phyloP scores from a whole-genome alignment of 2,888 invertebrate species.

The Scaptomyza flava region DNA sequence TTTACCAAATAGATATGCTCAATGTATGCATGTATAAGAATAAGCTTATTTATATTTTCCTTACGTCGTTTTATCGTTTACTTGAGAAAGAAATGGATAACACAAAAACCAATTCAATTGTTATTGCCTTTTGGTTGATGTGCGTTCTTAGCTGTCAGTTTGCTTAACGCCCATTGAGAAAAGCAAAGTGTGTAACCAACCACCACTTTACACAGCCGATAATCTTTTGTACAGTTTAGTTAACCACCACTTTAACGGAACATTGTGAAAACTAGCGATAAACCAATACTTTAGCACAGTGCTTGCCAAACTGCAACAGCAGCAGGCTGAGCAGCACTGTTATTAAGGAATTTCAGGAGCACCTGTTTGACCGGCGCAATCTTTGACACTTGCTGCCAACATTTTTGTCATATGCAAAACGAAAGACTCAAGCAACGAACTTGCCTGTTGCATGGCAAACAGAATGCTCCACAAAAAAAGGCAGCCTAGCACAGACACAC shows the following conservation, averaged over 20 bases:
- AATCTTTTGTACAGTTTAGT: not conserved
- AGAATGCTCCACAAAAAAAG: constrained; percentile 15
- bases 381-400: constrained; percentile 51
- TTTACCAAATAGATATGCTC: too few species aligned
- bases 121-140: not conserved
- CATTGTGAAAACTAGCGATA: not conserved
- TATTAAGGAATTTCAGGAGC: constrained; percentile 29
- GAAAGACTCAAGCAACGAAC: constrained; percentile 70
- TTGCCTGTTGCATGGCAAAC: constrained; percentile 14
- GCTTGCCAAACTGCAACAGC: constrained; percentile 5
- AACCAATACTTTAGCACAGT: not conserved
- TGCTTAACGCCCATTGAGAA: not conserved
- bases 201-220: not conserved
- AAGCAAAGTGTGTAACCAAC: not conserved
- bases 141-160: not conserved
- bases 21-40: too few species aligned
- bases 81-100: too few species aligned
- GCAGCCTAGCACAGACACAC: constrained; percentile 19
- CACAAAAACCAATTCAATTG: too few species aligned
- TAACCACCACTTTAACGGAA: not conserved
- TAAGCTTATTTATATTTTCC: too few species aligned
- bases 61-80: too few species aligned
- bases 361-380: constrained; percentile 19
- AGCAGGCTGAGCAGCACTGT: constrained; percentile 3
- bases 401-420: constrained; percentile 71